Evolutionary conservation across 2,797 vertebrate species (phyloP), one percentile per base, ranked within the genome.

Genomic region (Pelochelys cantorii): DNA sequence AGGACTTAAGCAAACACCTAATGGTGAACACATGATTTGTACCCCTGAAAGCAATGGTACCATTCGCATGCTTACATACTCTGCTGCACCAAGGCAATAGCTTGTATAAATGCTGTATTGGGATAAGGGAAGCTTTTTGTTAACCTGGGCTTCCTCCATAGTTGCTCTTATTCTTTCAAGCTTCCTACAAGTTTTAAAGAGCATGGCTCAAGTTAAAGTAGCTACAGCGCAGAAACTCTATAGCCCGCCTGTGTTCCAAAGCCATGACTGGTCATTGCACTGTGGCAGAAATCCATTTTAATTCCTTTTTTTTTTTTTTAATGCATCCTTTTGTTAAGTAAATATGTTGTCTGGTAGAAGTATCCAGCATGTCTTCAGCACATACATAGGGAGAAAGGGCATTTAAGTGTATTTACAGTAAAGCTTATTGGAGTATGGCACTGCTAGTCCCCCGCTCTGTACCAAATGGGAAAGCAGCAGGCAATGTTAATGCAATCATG

Each of bases 401-500:
- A 27, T 74, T 56, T 18, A 55, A 25, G 74, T 83, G 0, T 57
- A 88, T 5, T 11, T 52, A 92, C 79, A 87, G 91, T 34, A 59
- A 92, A 81, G 90, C 81, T 84, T 4, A 4, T 31, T 60, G 85
- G 4, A 17, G 84, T 23, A 3, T 48, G 88, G 9, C 78, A 2
- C 31, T 11, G 3, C 84, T 74, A 79, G 59, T 60, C 10, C 68
- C 59, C 8, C 22, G 75, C 71, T 71, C 48, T 52, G 75, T 27
- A 5, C 81, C 4, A 85, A 13, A 80, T 78, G 84, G 87, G 90
- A 56, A 75, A n/a, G 75, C 57, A 89, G 92, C 84, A 15, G 53
- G n/a, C 17, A 4, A 11, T 0, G 1, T 2, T n/a, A 11, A 79
- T 48, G 48, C 0, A 5, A 10, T 17, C 25, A 83, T 81, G 86